Conservation (phyloP, 2,113 vertebrate genomes). For the Dunckerocampus dactyliophorus region DNA sequence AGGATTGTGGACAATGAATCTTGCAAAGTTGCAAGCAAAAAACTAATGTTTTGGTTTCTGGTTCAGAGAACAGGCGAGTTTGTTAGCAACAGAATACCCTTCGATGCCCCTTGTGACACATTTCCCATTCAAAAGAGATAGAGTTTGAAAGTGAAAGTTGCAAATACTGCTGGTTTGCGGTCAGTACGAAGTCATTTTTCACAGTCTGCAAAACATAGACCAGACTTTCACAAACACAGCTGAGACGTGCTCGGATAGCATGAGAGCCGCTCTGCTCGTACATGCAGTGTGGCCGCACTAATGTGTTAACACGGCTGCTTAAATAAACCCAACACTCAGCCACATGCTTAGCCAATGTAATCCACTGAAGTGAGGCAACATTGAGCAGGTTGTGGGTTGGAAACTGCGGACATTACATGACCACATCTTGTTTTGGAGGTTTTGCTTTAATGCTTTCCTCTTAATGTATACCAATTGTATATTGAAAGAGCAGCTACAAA, state of each 20-base stretch:
- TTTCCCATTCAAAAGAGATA: neutral
- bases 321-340: neutral
- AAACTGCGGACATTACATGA: neutral
- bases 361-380: neutral
- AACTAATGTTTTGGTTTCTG: neutral
- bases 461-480: neutral
- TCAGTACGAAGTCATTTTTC: neutral
- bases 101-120: neutral
- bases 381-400: neutral
- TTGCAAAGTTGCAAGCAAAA: neutral
- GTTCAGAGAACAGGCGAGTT: neutral
- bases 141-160: neutral
- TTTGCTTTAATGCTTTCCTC: too few relatives aligned
- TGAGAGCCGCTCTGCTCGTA: neutral
- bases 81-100: neutral
- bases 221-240: neutral
- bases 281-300: neutral
- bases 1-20: too few relatives aligned
- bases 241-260: neutral
- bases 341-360: neutral
- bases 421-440: too few relatives aligned
- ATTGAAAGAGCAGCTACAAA: neutral
- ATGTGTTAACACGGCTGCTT: neutral
- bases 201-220: neutral
- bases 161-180: neutral